A percentile compares a stretch with the other conserved stretches of the same genome.
Conservation (phyloP, 2,888 invertebrate species). For the Calameuta filiformis region DNA sequence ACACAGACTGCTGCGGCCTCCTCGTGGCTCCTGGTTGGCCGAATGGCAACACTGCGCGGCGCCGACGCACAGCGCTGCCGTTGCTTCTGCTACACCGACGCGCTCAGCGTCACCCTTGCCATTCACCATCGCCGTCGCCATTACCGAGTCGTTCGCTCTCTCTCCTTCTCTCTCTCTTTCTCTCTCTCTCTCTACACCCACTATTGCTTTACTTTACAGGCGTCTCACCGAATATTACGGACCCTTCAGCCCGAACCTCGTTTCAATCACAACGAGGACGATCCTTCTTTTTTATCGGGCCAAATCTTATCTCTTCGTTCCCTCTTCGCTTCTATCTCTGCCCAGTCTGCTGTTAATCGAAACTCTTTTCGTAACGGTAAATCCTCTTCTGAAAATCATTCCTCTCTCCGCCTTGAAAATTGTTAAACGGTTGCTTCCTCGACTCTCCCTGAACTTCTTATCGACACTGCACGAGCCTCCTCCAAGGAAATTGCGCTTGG, state of each 20-base stretch:
- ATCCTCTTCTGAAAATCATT: not conserved
- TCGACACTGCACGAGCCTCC: not conserved
- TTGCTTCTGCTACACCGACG: not conserved
- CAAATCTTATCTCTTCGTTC: not conserved
- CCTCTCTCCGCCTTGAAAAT: not conserved
- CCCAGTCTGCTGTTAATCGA: not conserved
- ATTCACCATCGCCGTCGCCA: not conserved
- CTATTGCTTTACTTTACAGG: too few species aligned
- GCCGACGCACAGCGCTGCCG: conserved; percentile 24
- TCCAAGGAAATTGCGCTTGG: not conserved
- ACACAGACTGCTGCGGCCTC: conserved; percentile 27
- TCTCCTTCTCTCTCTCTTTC: not conserved
- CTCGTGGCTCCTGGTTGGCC: conserved; percentile 26
- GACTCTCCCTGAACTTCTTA: not conserved
- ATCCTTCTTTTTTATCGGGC: not conserved
- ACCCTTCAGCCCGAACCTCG: not conserved
- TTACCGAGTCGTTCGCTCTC: not conserved
- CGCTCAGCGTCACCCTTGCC: not conserved
- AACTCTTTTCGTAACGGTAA: not conserved
- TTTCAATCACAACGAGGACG: not conserved
- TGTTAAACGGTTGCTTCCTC: not conserved
- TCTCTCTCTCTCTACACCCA: conserved; percentile 1
- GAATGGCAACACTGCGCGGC: conserved; percentile 29
- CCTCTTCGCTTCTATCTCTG: not conserved
- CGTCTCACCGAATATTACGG: too few species aligned